phyloP scores from a whole-genome alignment of 2,888 invertebrate species.

The Cancer borealis region DNA sequence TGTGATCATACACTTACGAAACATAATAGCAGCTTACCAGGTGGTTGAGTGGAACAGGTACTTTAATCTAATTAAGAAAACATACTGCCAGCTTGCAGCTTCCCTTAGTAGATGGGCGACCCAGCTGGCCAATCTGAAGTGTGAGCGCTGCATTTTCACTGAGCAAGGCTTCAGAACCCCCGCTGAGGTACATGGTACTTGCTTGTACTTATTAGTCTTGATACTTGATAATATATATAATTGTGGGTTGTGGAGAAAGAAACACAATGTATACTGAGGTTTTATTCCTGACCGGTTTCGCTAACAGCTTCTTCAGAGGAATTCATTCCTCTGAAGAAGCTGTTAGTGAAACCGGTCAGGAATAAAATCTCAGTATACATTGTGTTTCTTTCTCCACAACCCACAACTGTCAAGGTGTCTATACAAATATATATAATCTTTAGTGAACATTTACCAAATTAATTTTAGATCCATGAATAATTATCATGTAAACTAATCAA shows the following conservation, averaged over 20 bases:
- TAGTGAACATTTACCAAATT: too few relatives aligned
- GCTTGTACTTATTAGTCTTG: background rate
- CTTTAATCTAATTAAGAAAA: conserved; percentile 39
- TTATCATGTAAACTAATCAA: background rate
- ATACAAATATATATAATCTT: too few relatives aligned
- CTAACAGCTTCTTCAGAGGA: too few relatives aligned
- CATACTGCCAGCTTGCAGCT: background rate
- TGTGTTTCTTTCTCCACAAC: too few relatives aligned
- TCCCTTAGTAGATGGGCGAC: background rate
- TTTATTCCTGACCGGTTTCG: too few relatives aligned
- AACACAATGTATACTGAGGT: too few relatives aligned
- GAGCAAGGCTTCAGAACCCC: conserved; percentile 51
- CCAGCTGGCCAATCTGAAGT: background rate
- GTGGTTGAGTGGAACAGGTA: background rate
- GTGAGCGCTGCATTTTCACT: conserved; percentile 37
- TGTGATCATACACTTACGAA: conserved; percentile 13
- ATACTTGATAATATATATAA: background rate
- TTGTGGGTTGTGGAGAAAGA: too few relatives aligned
- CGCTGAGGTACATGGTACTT: background rate
- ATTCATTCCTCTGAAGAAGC: too few relatives aligned
- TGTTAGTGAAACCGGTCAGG: too few relatives aligned
- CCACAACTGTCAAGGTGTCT: too few relatives aligned
- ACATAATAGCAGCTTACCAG: background rate
- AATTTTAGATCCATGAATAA: too few relatives aligned
- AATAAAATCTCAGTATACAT: too few relatives aligned